These are phyloP conservation scores for Hyles lineata DNA, from an alignment of 2,888 invertebrate genomes.

Conservation along the genomic window DNA sequence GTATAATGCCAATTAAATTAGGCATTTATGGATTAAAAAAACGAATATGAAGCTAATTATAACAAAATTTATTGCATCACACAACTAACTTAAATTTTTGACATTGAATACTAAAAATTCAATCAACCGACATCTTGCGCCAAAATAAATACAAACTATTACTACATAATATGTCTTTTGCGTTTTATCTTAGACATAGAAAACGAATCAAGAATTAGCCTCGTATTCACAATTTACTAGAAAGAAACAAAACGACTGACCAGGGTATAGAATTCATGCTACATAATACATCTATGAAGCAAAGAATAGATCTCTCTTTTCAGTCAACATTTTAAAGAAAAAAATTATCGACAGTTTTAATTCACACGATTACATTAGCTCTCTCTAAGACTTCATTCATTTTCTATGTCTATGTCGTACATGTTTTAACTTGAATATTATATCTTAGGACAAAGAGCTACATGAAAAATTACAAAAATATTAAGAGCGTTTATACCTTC, in stretches of 20 bases:
- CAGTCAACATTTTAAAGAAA: too few relatives aligned
- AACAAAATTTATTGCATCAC: neutral
- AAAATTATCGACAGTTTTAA: neutral
- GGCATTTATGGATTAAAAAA: neutral
- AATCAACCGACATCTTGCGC: neutral
- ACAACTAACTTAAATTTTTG: neutral
- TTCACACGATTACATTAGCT: neutral
- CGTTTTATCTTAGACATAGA: neutral
- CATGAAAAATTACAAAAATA: slow-evolving; percentile 2
- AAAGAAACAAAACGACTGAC: neutral
- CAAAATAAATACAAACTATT: neutral
- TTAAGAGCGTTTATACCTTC: too few relatives aligned
- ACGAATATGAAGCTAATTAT: neutral
- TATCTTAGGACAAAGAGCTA: neutral
- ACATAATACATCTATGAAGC: too few relatives aligned
- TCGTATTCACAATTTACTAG: neutral
- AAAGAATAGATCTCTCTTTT: too few relatives aligned
- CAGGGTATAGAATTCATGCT: too few relatives aligned
- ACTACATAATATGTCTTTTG: neutral
- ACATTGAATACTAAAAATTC: neutral
- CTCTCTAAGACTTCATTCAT: neutral
- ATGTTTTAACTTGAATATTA: neutral
- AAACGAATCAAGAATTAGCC: neutral
- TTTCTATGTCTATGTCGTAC: neutral
- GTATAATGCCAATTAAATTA: neutral